Base-by-base conservation (phyloP, 2,797 vertebrate species). In the Danio choprae region DNA sequence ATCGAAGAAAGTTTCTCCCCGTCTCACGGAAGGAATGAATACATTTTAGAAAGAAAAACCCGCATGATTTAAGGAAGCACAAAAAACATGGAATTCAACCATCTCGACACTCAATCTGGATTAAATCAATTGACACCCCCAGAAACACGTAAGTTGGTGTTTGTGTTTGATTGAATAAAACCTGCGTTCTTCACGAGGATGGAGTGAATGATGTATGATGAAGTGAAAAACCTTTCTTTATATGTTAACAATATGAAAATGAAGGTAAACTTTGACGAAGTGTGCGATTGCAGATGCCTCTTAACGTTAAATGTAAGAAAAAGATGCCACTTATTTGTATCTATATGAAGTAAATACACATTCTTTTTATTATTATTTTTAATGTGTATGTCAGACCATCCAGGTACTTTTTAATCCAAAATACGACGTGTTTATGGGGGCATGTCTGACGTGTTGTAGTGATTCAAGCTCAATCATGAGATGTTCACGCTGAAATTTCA, bases 21-120 rank as follows among this genome's bases (percentile, higher is more conserved):
- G 43, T 56, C 36, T 59, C 22, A 51, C 77, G 77, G 84, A 89
- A 93, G 93, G 92, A 93, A 94, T 95, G 93, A 92, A 86, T 91
- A 81, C 72, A 87, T 83, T 88, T 79, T 72, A 81, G 83, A 81
- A 81, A 80, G 83, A 84, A 87, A 84, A 83, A 83, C 81, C 55
- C 89, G 86, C 86, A 84, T 84, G 89, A 88, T 88, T 91, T 89
- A 92, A 89, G 89, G 87, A n/a, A n/a, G 88, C 87, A 29, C 29
- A 29, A 29, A n/a, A 87, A 90, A 90, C 87, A 84, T 86, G 87
- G 88, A 92, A 84, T 88, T 79, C 80, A 87, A 91, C 80, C 85
- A 64, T 70, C 71, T 78, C 40, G 81, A 87, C 81, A 74, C 87
- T 85, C 85, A 86, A 73, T 88, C 91, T 90, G 90, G 90, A 77